Conservation (phyloP, 2,888 invertebrate genomes). For the Conomelus anceps region DNA sequence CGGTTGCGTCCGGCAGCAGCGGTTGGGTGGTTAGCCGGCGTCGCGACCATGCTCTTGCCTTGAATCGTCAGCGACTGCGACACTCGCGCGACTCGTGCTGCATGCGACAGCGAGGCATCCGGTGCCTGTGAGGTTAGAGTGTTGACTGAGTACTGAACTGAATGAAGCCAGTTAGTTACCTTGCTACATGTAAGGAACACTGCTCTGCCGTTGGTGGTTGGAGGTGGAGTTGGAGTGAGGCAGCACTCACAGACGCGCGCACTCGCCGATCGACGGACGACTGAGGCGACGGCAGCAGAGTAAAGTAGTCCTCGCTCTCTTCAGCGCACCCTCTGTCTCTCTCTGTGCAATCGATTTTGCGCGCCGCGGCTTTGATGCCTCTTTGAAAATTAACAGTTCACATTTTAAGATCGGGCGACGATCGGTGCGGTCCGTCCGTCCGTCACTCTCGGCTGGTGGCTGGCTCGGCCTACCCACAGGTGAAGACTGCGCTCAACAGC, state of each 20-base stretch:
- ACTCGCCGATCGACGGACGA: neutral
- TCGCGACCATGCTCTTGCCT: too few species aligned
- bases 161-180: slow-evolving; percentile 23
- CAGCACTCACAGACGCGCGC: slow-evolving; percentile 32
- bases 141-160: too few species aligned
- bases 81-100: too few species aligned
- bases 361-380: neutral
- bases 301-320: neutral
- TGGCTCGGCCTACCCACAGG: slow-evolving; percentile 42
- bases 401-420: neutral
- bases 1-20: too few species aligned
- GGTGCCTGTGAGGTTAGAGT: too few species aligned
- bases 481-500: slow-evolving; percentile 51
- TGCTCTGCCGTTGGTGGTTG: slow-evolving; percentile 20
- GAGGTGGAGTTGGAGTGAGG: neutral
- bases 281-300: neutral
- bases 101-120: too few species aligned
- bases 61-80: too few species aligned
- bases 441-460: neutral
- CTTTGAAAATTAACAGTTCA: neutral
- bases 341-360: neutral
- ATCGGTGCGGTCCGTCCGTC: neutral
- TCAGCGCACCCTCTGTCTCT: neutral
- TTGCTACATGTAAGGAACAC: slow-evolving; percentile 36
- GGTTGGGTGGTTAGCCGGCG: too few species aligned